Evolutionary conservation across 2,888 invertebrate species (phyloP), one percentile per base, ranked within the genome.

Genomic region (Sialis lutaria): DNA sequence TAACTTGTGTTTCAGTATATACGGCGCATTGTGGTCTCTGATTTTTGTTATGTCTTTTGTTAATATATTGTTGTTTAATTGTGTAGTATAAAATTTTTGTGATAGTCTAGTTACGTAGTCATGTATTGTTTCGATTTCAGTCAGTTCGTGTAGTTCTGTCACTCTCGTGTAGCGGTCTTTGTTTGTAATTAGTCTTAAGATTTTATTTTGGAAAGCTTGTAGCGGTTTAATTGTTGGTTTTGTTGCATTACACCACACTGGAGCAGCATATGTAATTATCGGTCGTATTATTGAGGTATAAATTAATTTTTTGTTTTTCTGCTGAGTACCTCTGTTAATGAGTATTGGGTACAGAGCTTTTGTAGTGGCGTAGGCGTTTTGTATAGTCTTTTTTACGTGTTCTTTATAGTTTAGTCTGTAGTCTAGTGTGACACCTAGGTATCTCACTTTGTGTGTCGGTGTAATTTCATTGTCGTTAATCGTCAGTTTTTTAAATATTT

Each of bases 211-310:
- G 5, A 49, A 40, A 6, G 30, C 41, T 51, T 55, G 55, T 4
- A 54, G 13, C 2, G 10, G 10, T n/a, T 46, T 42, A 0, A 51
- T 33, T 10, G 49, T 45, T 3, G 47, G 50, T 6, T 32, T 32
- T 6, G 53, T 44, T 8, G 47, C 41, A 8, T 46, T 44, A 31
- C 52, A 52, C 55, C 54, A 56, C 0, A 50, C 49, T 33, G 53
- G 53, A n/a, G 52, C 44, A 6, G 53, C 55, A 41, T 55, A 56
- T 7, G 45, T 42, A 5, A 55, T 40, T 6, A 53, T 54, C 1
- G 55, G 55, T 46, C 54, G 49, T 4, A 56, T 41, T 6, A 55
- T 47, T 44, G 50, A 50, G 47, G 49, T 55, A 13, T 58, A 57
- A 9, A 57, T 52, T 12, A 55, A 9, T 49, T 47, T 50, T 50